Percentiles rank a stretch among this genome's conserved stretches.
These are phyloP conservation scores for Trypoxylon attenuatum DNA, from an alignment of 2,888 invertebrate genomes.

Conservation along the genomic window DNA sequence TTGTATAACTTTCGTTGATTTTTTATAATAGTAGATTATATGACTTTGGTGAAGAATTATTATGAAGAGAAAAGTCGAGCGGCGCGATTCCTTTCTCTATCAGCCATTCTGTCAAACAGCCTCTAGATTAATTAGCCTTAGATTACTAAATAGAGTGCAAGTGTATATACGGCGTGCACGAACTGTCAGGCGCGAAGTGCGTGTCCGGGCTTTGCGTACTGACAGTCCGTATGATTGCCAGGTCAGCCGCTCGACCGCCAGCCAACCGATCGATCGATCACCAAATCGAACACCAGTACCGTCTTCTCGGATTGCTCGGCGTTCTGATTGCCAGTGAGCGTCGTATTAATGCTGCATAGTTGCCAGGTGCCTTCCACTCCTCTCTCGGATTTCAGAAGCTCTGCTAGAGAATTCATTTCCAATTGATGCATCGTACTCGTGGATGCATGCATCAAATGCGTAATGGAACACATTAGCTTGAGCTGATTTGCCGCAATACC, in stretches of 20 bases:
- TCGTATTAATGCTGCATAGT: no score
- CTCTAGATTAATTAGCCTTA: conserved; percentile 52
- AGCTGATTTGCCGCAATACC: no score
- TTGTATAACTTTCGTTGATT: no score
- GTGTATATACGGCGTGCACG: conserved; percentile 19
- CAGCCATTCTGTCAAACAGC: conserved; percentile 43
- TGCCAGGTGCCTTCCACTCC: no score
- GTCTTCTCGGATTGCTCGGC: conserved; percentile 29
- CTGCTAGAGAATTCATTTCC: no score
- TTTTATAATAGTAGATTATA: no score
- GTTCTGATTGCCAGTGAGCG: conserved; percentile 11
- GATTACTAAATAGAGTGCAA: conserved; percentile 44
- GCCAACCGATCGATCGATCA: conserved; percentile 41
- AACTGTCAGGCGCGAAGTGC: conserved; percentile 19
- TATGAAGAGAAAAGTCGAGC: neutral
- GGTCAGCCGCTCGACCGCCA: conserved; percentile 36
- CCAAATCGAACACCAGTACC: conserved; percentile 12
- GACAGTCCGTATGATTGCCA: conserved; percentile 39
- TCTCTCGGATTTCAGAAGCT: no score
- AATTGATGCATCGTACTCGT: no score
- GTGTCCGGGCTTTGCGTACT: conserved; percentile 14
- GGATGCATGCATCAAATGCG: no score
- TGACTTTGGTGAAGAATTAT: no score
- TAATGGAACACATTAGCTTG: no score
- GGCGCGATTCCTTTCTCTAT: conserved; percentile 25